Evolutionary conservation across 2,113 vertebrate genomes (phyloP).

Genomic region (Vulpes vulpes): DNA sequence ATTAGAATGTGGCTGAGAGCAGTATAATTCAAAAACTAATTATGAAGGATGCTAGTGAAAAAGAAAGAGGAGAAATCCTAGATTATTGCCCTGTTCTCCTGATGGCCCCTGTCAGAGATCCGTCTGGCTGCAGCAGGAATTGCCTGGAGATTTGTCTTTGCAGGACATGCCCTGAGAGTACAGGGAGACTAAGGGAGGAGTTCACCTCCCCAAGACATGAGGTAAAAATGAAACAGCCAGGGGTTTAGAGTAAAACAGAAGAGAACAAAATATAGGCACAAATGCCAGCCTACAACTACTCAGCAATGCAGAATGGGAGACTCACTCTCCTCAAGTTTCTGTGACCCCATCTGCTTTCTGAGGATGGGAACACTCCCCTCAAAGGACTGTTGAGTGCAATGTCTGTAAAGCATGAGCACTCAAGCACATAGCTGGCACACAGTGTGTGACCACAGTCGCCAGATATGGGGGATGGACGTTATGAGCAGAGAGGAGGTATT

Average conservation of each 20-base stretch:
- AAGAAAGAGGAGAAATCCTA: not conserved
- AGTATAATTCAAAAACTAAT: constrained; percentile 48
- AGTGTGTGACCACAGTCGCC: not conserved
- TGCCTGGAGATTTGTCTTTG: not conserved
- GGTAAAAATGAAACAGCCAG: not conserved
- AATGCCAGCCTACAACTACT: not conserved
- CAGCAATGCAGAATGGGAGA: not conserved
- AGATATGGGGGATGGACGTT: not conserved
- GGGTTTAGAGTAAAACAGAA: not conserved
- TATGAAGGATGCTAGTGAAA: not conserved
- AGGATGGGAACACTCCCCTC: not conserved
- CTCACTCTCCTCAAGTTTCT: not conserved
- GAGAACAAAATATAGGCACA: not conserved
- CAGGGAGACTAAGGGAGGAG: not conserved
- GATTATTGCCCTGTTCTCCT: not conserved
- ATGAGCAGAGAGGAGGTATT: not conserved
- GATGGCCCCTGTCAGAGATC: not conserved
- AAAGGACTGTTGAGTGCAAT: fast-evolving
- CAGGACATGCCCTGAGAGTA: no score
- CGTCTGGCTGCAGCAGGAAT: not conserved
- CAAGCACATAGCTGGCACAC: fast-evolving
- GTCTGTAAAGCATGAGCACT: not conserved
- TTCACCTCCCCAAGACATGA: not conserved
- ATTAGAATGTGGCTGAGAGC: constrained; percentile 3
- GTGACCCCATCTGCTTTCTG: not conserved